Evolutionary conservation across 2,113 vertebrate species (phyloP).

Genomic region (Etia nguti): DNA sequence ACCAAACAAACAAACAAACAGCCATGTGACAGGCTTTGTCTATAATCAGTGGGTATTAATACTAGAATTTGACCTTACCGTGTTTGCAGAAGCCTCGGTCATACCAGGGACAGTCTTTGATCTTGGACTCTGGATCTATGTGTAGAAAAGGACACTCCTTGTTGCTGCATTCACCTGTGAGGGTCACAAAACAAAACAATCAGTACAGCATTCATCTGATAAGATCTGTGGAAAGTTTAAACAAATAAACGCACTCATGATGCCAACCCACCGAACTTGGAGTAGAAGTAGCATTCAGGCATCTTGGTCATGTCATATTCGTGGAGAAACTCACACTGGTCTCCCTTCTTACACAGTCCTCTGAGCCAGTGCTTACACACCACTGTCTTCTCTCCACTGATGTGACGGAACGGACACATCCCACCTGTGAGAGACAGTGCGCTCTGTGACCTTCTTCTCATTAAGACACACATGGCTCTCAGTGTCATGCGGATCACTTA

Average conservation of each 20-base stretch:
- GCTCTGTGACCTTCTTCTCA: neutral
- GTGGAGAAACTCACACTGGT: slow-evolving; percentile 97
- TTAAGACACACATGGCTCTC: neutral
- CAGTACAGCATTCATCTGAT: neutral
- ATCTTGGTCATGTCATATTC: slow-evolving; percentile 99
- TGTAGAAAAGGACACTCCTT: slow-evolving; percentile 98
- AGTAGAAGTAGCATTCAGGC: slow-evolving; percentile 99
- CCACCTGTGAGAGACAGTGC: slow-evolving; percentile 73
- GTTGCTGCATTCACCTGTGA: slow-evolving; percentile 95
- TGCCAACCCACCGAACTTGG: slow-evolving; percentile 86
- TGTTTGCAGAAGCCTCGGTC: slow-evolving; percentile 98
- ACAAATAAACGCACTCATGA: neutral
- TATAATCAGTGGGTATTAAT: neutral
- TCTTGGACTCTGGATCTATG: slow-evolving; percentile 98
- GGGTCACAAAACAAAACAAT: neutral
- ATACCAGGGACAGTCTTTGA: slow-evolving; percentile 99
- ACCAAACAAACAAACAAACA: no score
- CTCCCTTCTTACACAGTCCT: slow-evolving; percentile 97
- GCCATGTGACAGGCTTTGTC: neutral
- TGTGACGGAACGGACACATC: slow-evolving; percentile 97
- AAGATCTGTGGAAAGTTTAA: neutral
- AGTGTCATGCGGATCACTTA: neutral
- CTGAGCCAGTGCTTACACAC: slow-evolving; percentile 99
- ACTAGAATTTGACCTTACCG: slow-evolving; percentile 72
- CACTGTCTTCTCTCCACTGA: slow-evolving; percentile 97